Evolutionary conservation across 2,113 vertebrate genomes (phyloP), one percentile per base, ranked within the genome.

Genomic region (Rhinoderma darwinii): DNA sequence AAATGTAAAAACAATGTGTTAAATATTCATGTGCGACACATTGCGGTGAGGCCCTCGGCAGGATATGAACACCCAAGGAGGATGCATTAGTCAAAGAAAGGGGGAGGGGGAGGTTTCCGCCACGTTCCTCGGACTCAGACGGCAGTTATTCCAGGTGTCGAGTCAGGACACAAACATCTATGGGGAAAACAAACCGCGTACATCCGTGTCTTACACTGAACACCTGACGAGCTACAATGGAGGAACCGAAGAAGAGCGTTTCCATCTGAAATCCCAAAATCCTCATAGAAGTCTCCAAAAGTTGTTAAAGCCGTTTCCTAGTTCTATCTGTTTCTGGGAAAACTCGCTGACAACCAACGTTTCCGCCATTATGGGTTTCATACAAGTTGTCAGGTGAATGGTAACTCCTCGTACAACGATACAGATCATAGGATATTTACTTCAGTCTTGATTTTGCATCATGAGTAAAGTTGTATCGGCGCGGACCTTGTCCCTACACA

Each of bases 11-110:
- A 86, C 76, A 86, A 73, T 59, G 47, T 35, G 35, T 86, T 47
- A 87, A 87, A 87, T 87, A 87, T 87, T 87, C 12, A 87, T 82
- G 85, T 25, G 37, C 18, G 63, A 86, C 84, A 81, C 84, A 81
- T 86, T 86, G 77, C 30, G 84, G 84, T 81, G 63, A 86, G 61
- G 76, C 30, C 41, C 44, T 15, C 22, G 85, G 84, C 76, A 86
- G 84, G 76, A 72, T 56, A 12, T 54, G 61, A 56, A 56, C 63
- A 51, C 76, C 75, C 39, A 5, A 73, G 47, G 78, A 87, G 50
- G 35, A 32, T 85, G 56, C 84, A 85, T 85, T 77, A 78, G 84
- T 30, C 30, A 74, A 22, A 17, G 32, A 39, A 44, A 0, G 56
- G 41, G 47, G 32, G 22, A n/a, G 37, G 72, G 20, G 61, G 12